A percentile compares a stretch with the other conserved stretches of the same genome.
These are phyloP conservation scores for Hirudinaria manillensis DNA, from an alignment of 2,888 invertebrate species.

Conservation along the genomic window DNA sequence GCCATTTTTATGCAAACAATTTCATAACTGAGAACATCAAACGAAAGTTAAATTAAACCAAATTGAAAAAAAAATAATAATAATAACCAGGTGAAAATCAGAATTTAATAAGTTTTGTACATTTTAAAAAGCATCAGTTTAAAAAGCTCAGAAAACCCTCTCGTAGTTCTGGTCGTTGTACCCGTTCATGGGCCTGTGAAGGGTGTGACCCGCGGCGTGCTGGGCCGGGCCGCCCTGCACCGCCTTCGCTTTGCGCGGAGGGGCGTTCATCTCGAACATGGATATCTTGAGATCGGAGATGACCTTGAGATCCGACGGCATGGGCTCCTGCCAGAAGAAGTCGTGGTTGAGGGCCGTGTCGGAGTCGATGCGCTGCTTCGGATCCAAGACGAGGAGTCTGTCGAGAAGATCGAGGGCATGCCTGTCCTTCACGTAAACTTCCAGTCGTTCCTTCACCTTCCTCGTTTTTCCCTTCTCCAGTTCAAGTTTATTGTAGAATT, in stretches of 20 bases:
- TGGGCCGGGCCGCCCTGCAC: neutral
- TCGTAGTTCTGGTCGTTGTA: conserved; percentile 50
- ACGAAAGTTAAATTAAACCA: too few species aligned
- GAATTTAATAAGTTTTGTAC: neutral
- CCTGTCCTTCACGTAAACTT: conserved; percentile 82
- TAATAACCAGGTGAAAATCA: too few species aligned
- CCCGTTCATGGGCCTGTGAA: neutral
- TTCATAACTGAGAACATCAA: neutral
- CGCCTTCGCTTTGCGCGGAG: conserved; percentile 59
- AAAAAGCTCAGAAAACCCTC: conserved; percentile 45
- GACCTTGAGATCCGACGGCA: conserved; percentile 75
- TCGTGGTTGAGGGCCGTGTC: conserved; percentile 92
- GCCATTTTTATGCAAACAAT: neutral
- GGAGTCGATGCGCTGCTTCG: conserved; percentile 76
- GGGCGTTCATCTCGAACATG: conserved; percentile 88
- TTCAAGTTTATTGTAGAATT: conserved; percentile 64
- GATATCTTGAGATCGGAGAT: conserved; percentile 80
- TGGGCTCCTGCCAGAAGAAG: conserved; percentile 96
- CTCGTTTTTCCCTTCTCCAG: conserved; percentile 50
- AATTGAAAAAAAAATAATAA: too few species aligned
- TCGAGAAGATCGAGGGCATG: conserved; percentile 89
- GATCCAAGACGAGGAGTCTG: conserved; percentile 82
- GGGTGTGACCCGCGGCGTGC: neutral
- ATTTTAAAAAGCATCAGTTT: conserved; percentile 1
- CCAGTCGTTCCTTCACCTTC: conserved; percentile 58